phyloP scores from a whole-genome alignment of 2,797 vertebrate species.

The Rhinoraja longicauda region DNA sequence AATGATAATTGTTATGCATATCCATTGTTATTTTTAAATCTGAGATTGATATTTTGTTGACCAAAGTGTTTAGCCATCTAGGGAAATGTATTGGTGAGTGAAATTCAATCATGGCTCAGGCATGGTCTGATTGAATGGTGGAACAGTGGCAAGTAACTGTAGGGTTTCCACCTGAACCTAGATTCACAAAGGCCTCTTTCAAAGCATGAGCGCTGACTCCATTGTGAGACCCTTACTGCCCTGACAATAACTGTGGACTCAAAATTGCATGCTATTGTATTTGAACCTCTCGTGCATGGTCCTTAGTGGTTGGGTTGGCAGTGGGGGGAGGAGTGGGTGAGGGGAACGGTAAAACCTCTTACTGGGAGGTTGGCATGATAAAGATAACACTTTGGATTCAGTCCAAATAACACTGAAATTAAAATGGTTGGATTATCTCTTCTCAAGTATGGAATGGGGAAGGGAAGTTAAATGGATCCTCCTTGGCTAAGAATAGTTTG shows the following conservation, averaged over 20 bases:
- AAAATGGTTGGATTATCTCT: not conserved
- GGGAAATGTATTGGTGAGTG: too few species aligned
- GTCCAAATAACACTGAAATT: not conserved
- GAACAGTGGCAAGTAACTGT: too few species aligned
- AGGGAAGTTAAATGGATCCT: not conserved
- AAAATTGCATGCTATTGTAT: not conserved
- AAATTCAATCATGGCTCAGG: too few species aligned
- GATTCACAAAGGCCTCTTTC: not conserved
- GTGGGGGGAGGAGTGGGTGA: too few species aligned
- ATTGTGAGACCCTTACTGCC: not conserved
- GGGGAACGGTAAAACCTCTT: not conserved
- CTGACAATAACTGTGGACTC: not conserved
- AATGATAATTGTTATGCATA: too few species aligned
- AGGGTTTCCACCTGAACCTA: too few species aligned
- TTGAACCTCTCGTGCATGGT: not conserved
- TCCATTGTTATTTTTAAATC: too few species aligned
- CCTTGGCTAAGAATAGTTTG: not conserved
- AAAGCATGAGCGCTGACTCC: not conserved
- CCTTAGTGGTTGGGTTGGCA: not conserved
- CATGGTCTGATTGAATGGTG: too few species aligned
- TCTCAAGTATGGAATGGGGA: not conserved
- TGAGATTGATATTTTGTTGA: too few species aligned
- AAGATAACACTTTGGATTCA: not conserved
- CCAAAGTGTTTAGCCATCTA: too few species aligned
- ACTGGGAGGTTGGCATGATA: not conserved